phyloP scores from a whole-genome alignment of 2,888 invertebrate species.

The Troides aeacus region DNA sequence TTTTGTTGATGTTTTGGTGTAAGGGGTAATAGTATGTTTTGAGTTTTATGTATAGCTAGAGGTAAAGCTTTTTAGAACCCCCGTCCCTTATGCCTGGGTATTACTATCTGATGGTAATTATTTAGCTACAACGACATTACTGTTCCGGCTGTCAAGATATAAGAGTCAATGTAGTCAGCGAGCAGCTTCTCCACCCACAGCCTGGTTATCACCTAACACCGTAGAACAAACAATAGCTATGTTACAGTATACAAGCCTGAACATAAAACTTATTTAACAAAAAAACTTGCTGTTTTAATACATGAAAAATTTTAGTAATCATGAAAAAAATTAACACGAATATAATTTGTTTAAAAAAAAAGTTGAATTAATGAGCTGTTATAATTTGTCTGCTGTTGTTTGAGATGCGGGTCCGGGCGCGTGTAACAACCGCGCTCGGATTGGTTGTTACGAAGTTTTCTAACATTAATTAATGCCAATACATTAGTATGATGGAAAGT shows the following conservation, averaged over 20 bases:
- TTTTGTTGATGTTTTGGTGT: too few species aligned
- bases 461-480: not conserved
- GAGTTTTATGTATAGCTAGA: too few species aligned
- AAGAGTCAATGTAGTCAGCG: too few species aligned
- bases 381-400: constrained; percentile 4
- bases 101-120: too few species aligned
- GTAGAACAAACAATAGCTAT: not conserved
- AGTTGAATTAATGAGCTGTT: constrained; percentile 2
- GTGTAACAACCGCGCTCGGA: not conserved
- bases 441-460: not conserved
- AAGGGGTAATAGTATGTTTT: too few species aligned
- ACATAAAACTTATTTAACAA: not conserved
- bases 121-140: too few species aligned
- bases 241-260: not conserved
- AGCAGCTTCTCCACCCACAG: not conserved
- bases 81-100: too few species aligned
- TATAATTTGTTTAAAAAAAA: not conserved
- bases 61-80: too few species aligned
- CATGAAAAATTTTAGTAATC: not conserved
- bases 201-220: not conserved
- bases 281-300: not conserved
- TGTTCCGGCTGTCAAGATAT: too few species aligned
- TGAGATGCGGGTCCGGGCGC: not conserved
- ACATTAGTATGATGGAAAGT: too few species aligned
- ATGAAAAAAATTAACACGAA: not conserved